Percentiles rank a stretch among this genome's conserved stretches.
These are phyloP conservation scores for Kryphioiulus occultus DNA, from an alignment of 2,888 invertebrate species.

Conservation along the genomic window DNA sequence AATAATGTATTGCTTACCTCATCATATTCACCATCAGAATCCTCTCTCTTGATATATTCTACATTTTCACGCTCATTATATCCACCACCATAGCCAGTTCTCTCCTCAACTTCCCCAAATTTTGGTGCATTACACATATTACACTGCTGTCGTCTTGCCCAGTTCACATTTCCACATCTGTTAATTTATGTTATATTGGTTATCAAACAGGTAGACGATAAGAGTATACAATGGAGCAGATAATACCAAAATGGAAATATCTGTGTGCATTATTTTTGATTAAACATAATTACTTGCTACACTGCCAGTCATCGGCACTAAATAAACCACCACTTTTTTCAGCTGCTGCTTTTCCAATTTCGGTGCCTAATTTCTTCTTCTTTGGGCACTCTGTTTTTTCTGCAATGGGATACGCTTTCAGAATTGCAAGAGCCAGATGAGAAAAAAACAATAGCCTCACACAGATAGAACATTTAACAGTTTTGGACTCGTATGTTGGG, in stretches of 20 bases:
- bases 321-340: constrained; percentile 96
- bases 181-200: background rate
- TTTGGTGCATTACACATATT: constrained; percentile 99
- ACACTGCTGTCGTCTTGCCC: constrained; percentile 94
- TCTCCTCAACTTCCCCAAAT: constrained; percentile 88
- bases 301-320: constrained; percentile 99
- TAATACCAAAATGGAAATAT: too few species aligned
- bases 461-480: background rate
- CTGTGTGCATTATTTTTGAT: too few species aligned
- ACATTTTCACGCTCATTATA: constrained; percentile 96
- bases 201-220: too few species aligned
- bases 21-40: constrained; percentile 95
- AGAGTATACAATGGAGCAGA: too few species aligned
- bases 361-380: constrained; percentile 88
- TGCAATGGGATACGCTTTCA: constrained; percentile 55
- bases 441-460: background rate
- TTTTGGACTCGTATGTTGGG: too few species aligned
- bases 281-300: constrained; percentile 74
- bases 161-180: constrained; percentile 98
- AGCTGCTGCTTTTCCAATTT: constrained; percentile 97
- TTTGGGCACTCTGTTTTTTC: constrained; percentile 66
- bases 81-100: constrained; percentile 68
- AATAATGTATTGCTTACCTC: constrained; percentile 70
- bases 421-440: background rate
- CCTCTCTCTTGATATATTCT: constrained; percentile 88